phyloP scores from a whole-genome alignment of 2,888 invertebrate species.

The Meteorus colon region DNA sequence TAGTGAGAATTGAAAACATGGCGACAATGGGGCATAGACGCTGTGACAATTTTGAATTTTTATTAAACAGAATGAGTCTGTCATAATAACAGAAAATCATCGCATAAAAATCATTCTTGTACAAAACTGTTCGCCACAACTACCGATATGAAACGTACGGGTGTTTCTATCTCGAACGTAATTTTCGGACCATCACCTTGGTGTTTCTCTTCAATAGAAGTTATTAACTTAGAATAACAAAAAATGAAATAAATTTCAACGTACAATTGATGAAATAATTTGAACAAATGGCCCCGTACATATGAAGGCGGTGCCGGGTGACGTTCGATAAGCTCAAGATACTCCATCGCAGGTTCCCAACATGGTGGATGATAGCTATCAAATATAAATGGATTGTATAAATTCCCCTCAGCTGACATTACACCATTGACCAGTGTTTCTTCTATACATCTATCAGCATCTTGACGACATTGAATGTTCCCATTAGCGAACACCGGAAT shows the following conservation, averaged over 20 bases:
- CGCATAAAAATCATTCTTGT: too few species aligned
- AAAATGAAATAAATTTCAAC: conserved; percentile 62
- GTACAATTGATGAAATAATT: conserved; percentile 95
- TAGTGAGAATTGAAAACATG: too few species aligned
- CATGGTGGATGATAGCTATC: conserved; percentile 84
- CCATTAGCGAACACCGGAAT: conserved; percentile 99
- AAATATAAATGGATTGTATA: conserved; percentile 98
- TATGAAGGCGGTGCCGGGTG: conserved; percentile 94
- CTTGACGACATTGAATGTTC: conserved; percentile 93
- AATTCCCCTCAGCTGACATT: conserved; percentile 95
- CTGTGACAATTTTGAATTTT: too few species aligned
- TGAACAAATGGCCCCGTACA: conserved; percentile 96
- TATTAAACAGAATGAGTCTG: too few species aligned
- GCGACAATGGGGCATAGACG: too few species aligned
- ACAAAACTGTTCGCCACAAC: too few species aligned
- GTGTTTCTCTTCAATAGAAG: too few species aligned
- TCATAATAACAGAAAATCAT: too few species aligned
- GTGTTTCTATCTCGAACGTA: too few species aligned
- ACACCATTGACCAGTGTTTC: conserved; percentile 91
- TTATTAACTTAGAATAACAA: too few species aligned
- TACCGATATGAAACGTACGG: too few species aligned
- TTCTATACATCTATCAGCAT: conserved; percentile 87
- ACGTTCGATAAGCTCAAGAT: conserved; percentile 85
- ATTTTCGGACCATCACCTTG: too few species aligned
- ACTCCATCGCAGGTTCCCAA: conserved; percentile 93